Base-by-base conservation (phyloP, 2,113 vertebrate species). In the Mola mola region DNA sequence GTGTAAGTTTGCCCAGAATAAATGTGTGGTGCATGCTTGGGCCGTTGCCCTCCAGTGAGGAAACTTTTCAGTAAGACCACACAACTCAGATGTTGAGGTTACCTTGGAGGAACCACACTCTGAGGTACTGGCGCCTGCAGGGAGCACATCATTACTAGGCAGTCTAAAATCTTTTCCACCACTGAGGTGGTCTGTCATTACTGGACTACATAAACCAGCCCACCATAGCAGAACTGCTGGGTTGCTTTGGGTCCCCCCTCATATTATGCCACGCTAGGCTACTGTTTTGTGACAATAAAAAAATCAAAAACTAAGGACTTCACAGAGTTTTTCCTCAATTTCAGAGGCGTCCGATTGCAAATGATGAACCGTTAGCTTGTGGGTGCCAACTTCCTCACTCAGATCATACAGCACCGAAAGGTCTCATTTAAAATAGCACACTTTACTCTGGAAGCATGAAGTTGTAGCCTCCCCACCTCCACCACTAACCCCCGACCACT, bases 61-160 rank as follows among this genome's bases (percentile, higher is more conserved):
- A 52, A 19, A 28, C 62, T 62, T 85, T 82, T 79, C 75, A 73
- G 26, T 20, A 22, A 34, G 60, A 78, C 79, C 66, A 52, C 76
- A 81, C 43, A 29, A 53, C 59, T 69, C 34, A 57, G 31, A 78
- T 46, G 60, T 55, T 79, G 71, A 79, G 74, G 73, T 81, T 66
- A 67, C 62, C 48, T 53, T 11, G 17, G 44, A 60, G 41, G 48
- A 81, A 70, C 70, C 63, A 42, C 62, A 67, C 44, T 81, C 51
- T 19, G 59, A 57, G 51, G 53, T 31, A 15, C 61, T 76, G 84
- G 82, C 59, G 60, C 76, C 86, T 75, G 37, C 59, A 20, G 63
- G 43, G 24, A 24, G 43, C 44, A 76, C 76, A 73, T 75, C 69
- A 63, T 77, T 63, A 68, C 62, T 69, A 56, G 49, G 51, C 49